A percentile compares a stretch with the other conserved stretches of the same genome.
phyloP scores from a whole-genome alignment of 2,888 invertebrate genomes.

The Eutolmus rufibarbis region DNA sequence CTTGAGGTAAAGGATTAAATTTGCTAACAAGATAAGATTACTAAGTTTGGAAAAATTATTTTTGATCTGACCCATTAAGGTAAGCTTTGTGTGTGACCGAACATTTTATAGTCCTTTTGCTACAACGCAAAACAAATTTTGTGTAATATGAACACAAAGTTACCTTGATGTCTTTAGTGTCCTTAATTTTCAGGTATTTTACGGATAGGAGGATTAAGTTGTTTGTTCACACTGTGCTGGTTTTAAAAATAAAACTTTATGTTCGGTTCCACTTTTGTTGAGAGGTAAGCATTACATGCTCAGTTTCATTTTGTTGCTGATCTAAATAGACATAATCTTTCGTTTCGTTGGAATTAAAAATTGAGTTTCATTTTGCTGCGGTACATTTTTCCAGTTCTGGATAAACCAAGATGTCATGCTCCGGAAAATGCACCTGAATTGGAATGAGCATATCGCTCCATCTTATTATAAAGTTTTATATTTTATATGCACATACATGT shows the following conservation, averaged over 20 bases:
- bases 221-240: no score
- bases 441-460: not conserved
- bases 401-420: not conserved
- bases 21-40: not conserved
- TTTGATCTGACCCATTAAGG: not conserved
- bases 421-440: not conserved
- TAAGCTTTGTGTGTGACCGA: not conserved
- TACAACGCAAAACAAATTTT: no score
- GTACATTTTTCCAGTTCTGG: not conserved
- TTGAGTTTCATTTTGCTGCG: not conserved
- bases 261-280: not conserved
- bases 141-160: no score
- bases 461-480: not conserved
- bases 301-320: not conserved
- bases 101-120: not conserved
- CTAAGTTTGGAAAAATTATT: not conserved
- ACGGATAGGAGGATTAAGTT: no score
- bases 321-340: not conserved
- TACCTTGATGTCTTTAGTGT: no score
- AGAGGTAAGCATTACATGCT: not conserved
- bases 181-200: no score
- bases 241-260: not conserved
- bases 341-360: not conserved
- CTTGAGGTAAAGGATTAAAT: not conserved
- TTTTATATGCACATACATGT: not conserved